Base-by-base conservation (phyloP, 2,113 vertebrate genomes). In the Myanophis thanlyinensis region DNA sequence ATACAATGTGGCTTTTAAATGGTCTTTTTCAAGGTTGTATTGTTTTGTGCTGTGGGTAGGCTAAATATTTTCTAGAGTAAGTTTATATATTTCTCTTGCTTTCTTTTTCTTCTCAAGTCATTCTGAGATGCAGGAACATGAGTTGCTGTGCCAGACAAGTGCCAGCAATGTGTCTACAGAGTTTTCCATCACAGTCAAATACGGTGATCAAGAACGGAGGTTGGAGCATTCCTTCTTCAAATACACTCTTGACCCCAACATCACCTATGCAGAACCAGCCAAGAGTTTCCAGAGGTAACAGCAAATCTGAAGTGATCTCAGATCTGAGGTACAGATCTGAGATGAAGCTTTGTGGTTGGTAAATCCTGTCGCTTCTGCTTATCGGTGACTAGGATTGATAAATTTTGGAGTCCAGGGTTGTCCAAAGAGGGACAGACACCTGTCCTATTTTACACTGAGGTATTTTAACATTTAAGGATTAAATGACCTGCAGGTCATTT, bases 231-330 rank as follows among this genome's bases (percentile, higher is more conserved):
- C 95, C 1, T 90, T 95, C 93, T 99, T 99, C 95, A 96, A 93
- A 93, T 99, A 99, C 84, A 99, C 98, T 5, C 93, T 97, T 49
- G 98, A 99, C 96, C 99, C 99, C 56, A 99, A 98, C 90, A 94
- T 99, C 97, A 99, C 98, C 46, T 97, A 97, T 22, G 99, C 98
- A 30, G 94, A 96, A 4, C 99, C 99, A 25, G 93, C 98, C 88
- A 99, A 98, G 97, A 99, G 99, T 97, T 99, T 99, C 95, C 96
- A 99, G 91, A 97, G 98, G 99, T 99, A 95, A 90, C 15, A n/a
- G 85, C 7, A 47, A 46, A 7, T 30, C n/a, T n/a, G n/a, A n/a
- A n/a, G n/a, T n/a, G n/a, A n/a, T n/a, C n/a, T n/a, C n/a, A n/a
- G n/a, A n/a, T n/a, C n/a, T n/a, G n/a, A 30, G 53, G 13, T n/a